These are phyloP conservation scores for Plestiodon gilberti DNA, from an alignment of 2,113 vertebrate species.

Conservation along the genomic window DNA sequence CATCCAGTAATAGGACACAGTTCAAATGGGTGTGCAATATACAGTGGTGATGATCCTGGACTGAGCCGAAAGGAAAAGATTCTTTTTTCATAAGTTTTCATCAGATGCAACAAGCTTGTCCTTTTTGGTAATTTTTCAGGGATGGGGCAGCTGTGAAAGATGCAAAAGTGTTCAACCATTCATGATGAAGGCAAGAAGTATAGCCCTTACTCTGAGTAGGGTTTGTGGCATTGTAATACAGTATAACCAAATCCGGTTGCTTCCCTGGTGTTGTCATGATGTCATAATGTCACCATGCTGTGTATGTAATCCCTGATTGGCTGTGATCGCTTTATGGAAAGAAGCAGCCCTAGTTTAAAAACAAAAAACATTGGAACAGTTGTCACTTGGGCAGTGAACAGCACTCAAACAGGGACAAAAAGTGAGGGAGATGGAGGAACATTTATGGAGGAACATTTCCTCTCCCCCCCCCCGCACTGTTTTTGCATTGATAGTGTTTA, in stretches of 20 bases:
- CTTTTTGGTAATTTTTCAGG: background rate
- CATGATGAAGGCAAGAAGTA: background rate
- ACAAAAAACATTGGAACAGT: too few species aligned
- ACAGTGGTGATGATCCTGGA: background rate
- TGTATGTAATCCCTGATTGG: too few species aligned
- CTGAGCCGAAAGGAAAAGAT: background rate
- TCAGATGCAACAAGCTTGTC: too few species aligned
- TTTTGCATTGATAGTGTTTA: too few species aligned
- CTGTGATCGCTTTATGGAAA: too few species aligned
- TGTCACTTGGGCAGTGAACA: too few species aligned
- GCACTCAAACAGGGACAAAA: too few species aligned
- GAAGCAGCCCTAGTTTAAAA: too few species aligned
- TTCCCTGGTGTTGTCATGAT: background rate
- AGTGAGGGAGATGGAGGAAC: too few species aligned
- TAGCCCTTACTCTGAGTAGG: background rate
- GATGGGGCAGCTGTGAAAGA: background rate
- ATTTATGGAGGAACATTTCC: too few species aligned
- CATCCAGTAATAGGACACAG: constrained; percentile 16
- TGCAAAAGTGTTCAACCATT: background rate
- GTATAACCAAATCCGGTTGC: background rate
- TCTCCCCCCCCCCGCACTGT: too few species aligned
- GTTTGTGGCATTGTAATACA: background rate
- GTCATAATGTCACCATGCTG: too few species aligned
- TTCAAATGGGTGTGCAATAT: background rate
- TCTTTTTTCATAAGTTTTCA: background rate